Base-by-base conservation (phyloP, 2,113 vertebrate genomes). In the Dicaeum eximium region DNA sequence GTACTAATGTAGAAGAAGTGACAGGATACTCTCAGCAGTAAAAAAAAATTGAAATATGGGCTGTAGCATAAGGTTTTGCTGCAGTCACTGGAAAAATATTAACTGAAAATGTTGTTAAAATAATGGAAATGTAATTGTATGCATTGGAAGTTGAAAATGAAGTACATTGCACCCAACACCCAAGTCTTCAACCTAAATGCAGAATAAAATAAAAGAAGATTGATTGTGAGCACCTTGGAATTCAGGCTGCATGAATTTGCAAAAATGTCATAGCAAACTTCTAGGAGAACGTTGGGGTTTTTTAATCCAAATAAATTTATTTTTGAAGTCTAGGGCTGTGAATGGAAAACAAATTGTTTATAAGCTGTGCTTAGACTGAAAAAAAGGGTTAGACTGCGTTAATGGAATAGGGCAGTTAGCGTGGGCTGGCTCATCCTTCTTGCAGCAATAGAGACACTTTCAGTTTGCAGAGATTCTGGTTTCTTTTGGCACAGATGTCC, bases 401-500 rank as follows among this genome's bases (percentile, higher is more conserved):
- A 91, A 54, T 81, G 72, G 72, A 62, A 83, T 61, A 74, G 92
- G 75, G 75, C 69, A 86, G 85, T 90, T 92, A 71, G 67, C 1
- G 5, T 70, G 90, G 94, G 82, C 82, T 94, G 71, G 64, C 87
- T 95, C 71, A 74, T 88, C 4, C 0, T 60, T 91, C 87, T 90
- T 94, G 66, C 92, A 94, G 92, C 75, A 95, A 8, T 57, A 73
- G 57, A 94, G 88, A 67, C 75, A 40, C 82, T 90, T 88, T 5
- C 45, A 24, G 60, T 70, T 95, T 93, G 94, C 94, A 96, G 82
- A 88, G 60, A 14, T 96, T 95, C 92, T 93, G 82, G 90, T 92
- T 96, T 86, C 92, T 86, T 88, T 96, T 96, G 94, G 93, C 94
- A 92, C 86, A 60, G 75, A 81, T 86, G 95, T 92, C 92, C 92